Percentiles rank a stretch among this genome's conserved stretches.
These are phyloP conservation scores for Chelon auratus DNA, from an alignment of 2,797 vertebrate species.

Conservation along the genomic window DNA sequence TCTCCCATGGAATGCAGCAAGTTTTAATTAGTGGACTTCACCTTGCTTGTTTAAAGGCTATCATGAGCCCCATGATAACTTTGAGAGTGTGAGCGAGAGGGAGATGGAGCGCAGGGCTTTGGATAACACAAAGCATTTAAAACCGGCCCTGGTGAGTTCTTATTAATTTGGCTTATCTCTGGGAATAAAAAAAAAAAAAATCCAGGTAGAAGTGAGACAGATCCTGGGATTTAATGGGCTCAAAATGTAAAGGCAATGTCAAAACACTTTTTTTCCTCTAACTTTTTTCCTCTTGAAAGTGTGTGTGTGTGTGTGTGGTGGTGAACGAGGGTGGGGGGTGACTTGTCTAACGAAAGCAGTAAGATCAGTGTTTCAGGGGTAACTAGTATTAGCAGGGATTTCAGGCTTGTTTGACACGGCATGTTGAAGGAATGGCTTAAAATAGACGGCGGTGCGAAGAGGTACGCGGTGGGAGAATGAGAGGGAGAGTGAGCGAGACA, in stretches of 20 bases:
- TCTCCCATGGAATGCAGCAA: slow-evolving; percentile 78
- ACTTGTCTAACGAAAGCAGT: slow-evolving; percentile 85
- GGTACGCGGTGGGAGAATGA: slow-evolving; percentile 64
- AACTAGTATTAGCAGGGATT: slow-evolving; percentile 90
- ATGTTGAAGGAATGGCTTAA: slow-evolving; percentile 85
- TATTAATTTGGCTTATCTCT: slow-evolving; percentile 90
- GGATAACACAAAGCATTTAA: slow-evolving; percentile 86
- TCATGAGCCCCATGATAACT: slow-evolving; percentile 86
- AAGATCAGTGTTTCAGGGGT: slow-evolving; percentile 86
- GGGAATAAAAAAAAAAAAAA: slow-evolving; percentile 65
- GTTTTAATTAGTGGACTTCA: slow-evolving; percentile 89
- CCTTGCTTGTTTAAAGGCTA: slow-evolving; percentile 89
- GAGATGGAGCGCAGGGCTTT: slow-evolving; percentile 83
- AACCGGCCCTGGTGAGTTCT: slow-evolving; percentile 85
- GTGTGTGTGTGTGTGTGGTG: slow-evolving; percentile 44
- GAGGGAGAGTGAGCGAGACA: slow-evolving; percentile 57
- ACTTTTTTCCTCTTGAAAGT: slow-evolving; percentile 55
- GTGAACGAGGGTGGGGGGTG: slow-evolving; percentile 59
- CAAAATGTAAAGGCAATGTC: slow-evolving; percentile 87
- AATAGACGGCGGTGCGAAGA: slow-evolving; percentile 78
- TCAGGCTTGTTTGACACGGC: slow-evolving; percentile 86
- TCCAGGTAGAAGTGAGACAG: slow-evolving; percentile 87
- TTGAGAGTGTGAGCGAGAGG: slow-evolving; percentile 66
- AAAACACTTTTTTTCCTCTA: slow-evolving; percentile 75
- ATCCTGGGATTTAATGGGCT: slow-evolving; percentile 87